Base-by-base conservation (phyloP, 1,140 invertebrate species). In the Phymorhynchus buccinoides region DNA sequence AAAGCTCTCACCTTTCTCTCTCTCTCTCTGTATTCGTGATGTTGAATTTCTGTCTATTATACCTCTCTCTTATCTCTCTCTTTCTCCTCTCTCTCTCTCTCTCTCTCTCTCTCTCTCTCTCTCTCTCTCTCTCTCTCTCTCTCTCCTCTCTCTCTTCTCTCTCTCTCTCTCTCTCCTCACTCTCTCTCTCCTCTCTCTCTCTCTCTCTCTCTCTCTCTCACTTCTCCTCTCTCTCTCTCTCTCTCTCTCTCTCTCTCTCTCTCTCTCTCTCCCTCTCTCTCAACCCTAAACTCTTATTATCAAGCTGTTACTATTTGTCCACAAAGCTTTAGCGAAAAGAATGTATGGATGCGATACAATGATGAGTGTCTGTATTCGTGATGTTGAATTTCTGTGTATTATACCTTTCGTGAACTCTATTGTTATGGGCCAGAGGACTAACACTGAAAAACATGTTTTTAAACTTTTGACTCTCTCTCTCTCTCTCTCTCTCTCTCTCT, bases 221-320 rank as follows among this genome's bases (percentile, higher is more conserved):
- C 42, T 30, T n/a, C 30, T 41, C 3, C 22, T 48, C 78, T 80
- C 41, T 80, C 78, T 80, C 78, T 80, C 42, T 80, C 42, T 44
- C 1, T 80, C 27, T 80, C 1, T 79, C 77, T 79, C 32, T 44
- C 27, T 79, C 18, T 37, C 41, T 79, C 35, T 37, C 18, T 6
- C 18, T 79, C 39, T 37, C 32, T 48, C 37, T 41, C 37, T 44
- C 75, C 37, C 37, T 41, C 37, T 78, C 12, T 78, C 37, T 39
- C 42, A 12, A 9, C n/a, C 30, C n/a, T n/a, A 12, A 9, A 39
- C 37, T 75, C 71, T 9, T n/a, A n/a, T n/a, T n/a, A n/a, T n/a
- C n/a, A n/a, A n/a, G n/a, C n/a, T n/a, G n/a, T n/a, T n/a, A n/a
- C n/a, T n/a, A n/a, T n/a, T n/a, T n/a, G n/a, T n/a, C n/a, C n/a